Base-by-base conservation (phyloP, 2,113 vertebrate species). In the Ahaetulla prasina region DNA sequence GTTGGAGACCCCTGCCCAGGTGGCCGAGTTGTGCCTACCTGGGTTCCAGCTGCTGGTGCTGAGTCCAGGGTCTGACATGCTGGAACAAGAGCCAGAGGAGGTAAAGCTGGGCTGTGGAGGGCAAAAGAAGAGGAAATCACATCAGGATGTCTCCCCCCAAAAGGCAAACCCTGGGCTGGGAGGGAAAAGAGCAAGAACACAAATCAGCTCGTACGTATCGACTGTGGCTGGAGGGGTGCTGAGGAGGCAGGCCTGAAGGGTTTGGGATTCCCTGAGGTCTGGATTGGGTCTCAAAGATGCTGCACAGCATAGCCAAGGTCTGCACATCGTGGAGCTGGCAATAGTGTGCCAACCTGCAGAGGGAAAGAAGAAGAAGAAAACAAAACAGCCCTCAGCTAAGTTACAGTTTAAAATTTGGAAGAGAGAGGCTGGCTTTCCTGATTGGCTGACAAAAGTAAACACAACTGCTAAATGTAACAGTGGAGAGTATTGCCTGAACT, bases 251-350 rank as follows among this genome's bases (percentile, higher is more conserved):
- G 18, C 98, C 98, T 0, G 96, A 98, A 22, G 98, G 97, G 27
- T 96, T 96, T 8, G 95, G 96, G 35, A 95, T 94, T 25, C 99
- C 98, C 88, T 98, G 98, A 1, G 98, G 97, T 89, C 97, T 97
- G 91, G 98, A 97, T 43, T 98, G 98, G 92, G 98, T 98, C 97
- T 98, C 98, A 94, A 99, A 99, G 88, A 99, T 98, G 0, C 99
- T 99, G 97, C 99, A 99, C 68, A 99, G 97, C 99, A 99, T 99
- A 55, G 99, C 99, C 96, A 99, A 94, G 0, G 99, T 99, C 98
- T 99, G 99, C 10, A 99, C 98, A 0, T 99, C 99, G 0, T 99
- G 99, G 96, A 99, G 98, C 89, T 97, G 98, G 12, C 99, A 99
- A 96, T 99, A 99, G 94, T 99, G 99, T 87, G 98, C 98, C 97